Evolutionary conservation across 2,888 invertebrate species (phyloP).

Genomic region (Agonopterix alstromeriana): DNA sequence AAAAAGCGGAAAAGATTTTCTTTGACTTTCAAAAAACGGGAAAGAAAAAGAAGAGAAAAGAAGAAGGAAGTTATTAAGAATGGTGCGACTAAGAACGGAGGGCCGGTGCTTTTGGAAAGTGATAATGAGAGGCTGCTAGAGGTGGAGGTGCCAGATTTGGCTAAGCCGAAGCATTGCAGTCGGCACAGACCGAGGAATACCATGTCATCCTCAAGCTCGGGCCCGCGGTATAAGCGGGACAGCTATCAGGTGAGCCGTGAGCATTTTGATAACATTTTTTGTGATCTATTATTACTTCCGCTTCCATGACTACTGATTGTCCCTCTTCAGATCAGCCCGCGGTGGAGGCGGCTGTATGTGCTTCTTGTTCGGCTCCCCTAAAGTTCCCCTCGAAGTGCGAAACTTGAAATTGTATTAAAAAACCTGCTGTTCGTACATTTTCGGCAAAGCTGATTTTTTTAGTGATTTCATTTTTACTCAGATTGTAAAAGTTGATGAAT

Average conservation of each 20-base stretch:
- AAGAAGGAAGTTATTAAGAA: slow-evolving; percentile 56
- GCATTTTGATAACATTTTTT: too few species aligned
- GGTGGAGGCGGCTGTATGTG: too few species aligned
- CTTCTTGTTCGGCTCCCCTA: too few species aligned
- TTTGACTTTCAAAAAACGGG: slow-evolving; percentile 64
- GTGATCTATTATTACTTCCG: too few species aligned
- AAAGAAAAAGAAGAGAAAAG: slow-evolving; percentile 63
- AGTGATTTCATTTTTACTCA: too few species aligned
- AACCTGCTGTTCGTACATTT: too few species aligned
- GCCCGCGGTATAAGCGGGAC: slow-evolving; percentile 73
- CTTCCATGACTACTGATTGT: too few species aligned
- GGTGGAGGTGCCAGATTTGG: slow-evolving; percentile 40
- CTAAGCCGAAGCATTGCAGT: slow-evolving; percentile 52
- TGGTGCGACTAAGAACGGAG: slow-evolving; percentile 49
- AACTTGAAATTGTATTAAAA: too few species aligned
- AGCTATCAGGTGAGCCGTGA: slow-evolving; percentile 70
- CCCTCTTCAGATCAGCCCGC: too few species aligned
- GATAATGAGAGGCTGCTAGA: slow-evolving; percentile 68
- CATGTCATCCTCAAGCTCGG: slow-evolving; percentile 61
- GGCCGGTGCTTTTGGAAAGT: slow-evolving; percentile 47
- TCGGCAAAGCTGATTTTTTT: too few species aligned
- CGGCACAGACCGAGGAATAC: slow-evolving; percentile 58
- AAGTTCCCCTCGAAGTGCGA: too few species aligned
- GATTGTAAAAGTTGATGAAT: too few species aligned
- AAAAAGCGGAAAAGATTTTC: slow-evolving; percentile 69